phyloP scores from a whole-genome alignment of 2,113 vertebrate species.

The Diadophis punctatus region DNA sequence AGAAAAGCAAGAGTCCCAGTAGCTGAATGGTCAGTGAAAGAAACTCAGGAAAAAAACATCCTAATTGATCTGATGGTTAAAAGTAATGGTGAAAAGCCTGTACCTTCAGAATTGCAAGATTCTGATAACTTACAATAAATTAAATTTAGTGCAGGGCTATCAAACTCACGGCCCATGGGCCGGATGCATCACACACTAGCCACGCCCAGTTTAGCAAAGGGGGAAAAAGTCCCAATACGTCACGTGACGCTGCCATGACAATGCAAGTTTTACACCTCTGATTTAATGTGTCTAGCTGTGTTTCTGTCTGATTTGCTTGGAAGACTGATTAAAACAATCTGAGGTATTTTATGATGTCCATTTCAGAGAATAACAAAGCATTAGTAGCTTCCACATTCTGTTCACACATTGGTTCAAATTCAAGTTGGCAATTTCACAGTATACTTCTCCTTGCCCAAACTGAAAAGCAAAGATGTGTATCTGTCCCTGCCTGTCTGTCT shows the following conservation, averaged over 20 bases:
- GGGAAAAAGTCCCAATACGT: no score
- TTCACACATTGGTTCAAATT: not conserved
- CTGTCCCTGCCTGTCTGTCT: not conserved
- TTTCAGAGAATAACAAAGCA: not conserved
- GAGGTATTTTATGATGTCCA: not conserved
- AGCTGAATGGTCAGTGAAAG: not conserved
- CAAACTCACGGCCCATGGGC: fast-evolving
- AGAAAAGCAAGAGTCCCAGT: not conserved
- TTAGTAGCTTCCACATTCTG: not conserved
- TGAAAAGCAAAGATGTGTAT: not conserved
- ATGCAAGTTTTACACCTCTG: no score
- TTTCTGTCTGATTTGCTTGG: not conserved
- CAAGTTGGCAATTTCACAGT: not conserved
- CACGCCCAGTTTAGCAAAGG: no score
- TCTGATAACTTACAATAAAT: not conserved
- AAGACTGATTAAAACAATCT: not conserved
- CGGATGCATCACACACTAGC: fast-evolving
- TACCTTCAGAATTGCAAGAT: not conserved
- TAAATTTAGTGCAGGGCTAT: not conserved
- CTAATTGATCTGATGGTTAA: not conserved
- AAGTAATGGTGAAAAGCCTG: not conserved
- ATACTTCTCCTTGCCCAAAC: not conserved
- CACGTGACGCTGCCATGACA: no score
- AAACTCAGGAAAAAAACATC: not conserved
- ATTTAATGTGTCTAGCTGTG: not conserved